Conservation (phyloP, 2,113 vertebrate genomes). For the Murina feae region DNA sequence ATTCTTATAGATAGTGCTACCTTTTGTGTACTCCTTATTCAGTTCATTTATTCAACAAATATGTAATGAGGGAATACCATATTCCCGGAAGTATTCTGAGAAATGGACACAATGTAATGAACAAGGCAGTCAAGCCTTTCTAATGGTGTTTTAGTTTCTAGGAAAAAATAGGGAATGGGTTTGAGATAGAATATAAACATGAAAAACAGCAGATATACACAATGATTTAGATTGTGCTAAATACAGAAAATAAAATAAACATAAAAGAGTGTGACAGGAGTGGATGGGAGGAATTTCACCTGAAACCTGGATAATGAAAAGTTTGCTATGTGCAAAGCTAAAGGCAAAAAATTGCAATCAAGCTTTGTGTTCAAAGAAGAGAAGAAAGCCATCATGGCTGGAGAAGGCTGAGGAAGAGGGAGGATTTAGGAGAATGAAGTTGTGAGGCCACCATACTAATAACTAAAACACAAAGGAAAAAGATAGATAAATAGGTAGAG, state of each 20-base stretch:
- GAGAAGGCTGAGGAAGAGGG: not conserved
- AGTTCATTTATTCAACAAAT: not conserved
- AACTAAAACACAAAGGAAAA: not conserved
- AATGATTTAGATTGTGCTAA: not conserved
- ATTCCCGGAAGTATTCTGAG: not conserved
- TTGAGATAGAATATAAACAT: not conserved
- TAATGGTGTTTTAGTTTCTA: not conserved
- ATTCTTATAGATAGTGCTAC: not conserved
- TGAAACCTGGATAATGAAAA: not conserved
- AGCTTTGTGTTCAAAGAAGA: not conserved
- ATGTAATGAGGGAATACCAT: not conserved
- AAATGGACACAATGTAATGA: not conserved
- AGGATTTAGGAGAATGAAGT: not conserved
- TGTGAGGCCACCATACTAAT: not conserved
- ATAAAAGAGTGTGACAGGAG: not conserved
- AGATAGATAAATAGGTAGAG: not conserved
- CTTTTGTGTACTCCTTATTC: not conserved
- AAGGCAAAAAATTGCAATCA: not conserved
- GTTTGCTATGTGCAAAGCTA: not conserved
- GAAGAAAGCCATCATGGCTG: not conserved
- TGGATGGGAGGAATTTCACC: not conserved
- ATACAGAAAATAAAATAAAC: not conserved
- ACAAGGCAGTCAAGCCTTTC: not conserved
- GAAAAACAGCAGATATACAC: not conserved
- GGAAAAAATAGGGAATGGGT: not conserved